A percentile compares a stretch with the other conserved stretches of the same genome.
These are phyloP conservation scores for Troides helena DNA, from an alignment of 2,888 invertebrate species.

Conservation along the genomic window DNA sequence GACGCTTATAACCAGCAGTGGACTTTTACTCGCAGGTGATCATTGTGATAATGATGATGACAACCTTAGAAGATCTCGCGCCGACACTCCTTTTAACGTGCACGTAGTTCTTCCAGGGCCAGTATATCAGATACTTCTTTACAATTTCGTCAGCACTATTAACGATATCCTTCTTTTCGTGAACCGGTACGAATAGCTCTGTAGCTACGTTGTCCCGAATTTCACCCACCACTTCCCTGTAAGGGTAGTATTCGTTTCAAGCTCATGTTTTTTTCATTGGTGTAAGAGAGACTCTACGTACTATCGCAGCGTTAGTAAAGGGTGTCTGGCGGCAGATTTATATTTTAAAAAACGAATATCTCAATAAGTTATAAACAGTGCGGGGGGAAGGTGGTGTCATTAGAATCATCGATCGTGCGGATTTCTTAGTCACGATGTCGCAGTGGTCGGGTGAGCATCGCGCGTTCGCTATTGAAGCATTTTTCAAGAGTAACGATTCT, in stretches of 20 bases:
- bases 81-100: constrained; percentile 40
- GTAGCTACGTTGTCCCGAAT: constrained; percentile 22
- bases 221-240: constrained; percentile 27
- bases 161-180: constrained; percentile 48
- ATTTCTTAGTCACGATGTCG: too few relatives aligned
- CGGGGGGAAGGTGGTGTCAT: too few relatives aligned
- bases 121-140: constrained; percentile 45
- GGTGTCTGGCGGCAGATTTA: too few relatives aligned
- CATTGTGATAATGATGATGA: neutral
- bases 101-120: constrained; percentile 60
- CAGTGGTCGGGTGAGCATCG: too few relatives aligned
- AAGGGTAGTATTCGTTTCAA: neutral
- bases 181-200: constrained; percentile 45
- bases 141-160: constrained; percentile 55
- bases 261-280: neutral
- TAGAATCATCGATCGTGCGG: too few relatives aligned
- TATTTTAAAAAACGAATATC: too few relatives aligned
- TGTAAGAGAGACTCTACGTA: too few relatives aligned
- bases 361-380: too few relatives aligned
- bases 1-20: neutral
- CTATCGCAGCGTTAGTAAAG: neutral
- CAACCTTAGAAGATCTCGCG: constrained; percentile 51
- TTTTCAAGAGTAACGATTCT: too few relatives aligned
- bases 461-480: too few relatives aligned
- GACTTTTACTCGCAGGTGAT: neutral